These are phyloP conservation scores for Pygmarrhopalites habei DNA, from an alignment of 1,140 invertebrate genomes.

Conservation along the genomic window DNA sequence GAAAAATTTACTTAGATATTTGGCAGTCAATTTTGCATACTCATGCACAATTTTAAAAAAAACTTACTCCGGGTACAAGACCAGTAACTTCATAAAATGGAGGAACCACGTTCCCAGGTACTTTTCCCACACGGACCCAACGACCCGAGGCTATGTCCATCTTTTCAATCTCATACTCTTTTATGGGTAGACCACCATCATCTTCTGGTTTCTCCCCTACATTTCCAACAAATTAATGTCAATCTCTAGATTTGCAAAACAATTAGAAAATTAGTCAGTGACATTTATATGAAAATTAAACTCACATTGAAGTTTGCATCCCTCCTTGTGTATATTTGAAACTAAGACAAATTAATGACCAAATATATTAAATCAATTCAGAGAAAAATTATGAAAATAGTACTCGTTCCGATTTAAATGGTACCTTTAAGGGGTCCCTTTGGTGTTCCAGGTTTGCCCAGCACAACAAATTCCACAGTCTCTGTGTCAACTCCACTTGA, in stretches of 20 bases:
- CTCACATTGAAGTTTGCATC: conserved; percentile 62
- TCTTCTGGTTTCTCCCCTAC: conserved; percentile 87
- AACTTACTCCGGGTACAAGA: too few species aligned
- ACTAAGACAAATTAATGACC: too few species aligned
- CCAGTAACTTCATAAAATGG: conserved; percentile 82
- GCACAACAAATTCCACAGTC: conserved; percentile 81
- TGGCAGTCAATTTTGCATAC: too few species aligned
- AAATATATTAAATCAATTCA: too few species aligned
- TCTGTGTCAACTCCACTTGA: conserved; percentile 80
- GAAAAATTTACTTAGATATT: too few species aligned
- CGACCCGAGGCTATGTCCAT: conserved; percentile 82
- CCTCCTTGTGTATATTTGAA: conserved; percentile 73
- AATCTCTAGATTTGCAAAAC: conserved; percentile 4
- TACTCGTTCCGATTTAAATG: too few species aligned
- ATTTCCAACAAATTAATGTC: too few species aligned
- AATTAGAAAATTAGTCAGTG: not conserved
- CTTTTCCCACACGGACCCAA: conserved; percentile 76
- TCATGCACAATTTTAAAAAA: too few species aligned
- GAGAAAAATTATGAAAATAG: too few species aligned
- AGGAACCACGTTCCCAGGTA: conserved; percentile 62
- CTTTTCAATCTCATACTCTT: conserved; percentile 91
- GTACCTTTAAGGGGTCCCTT: conserved; percentile 83
- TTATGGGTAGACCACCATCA: conserved; percentile 87
- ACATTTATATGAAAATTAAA: not conserved
- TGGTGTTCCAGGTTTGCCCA: conserved; percentile 63